Percentiles rank a stretch among this genome's conserved stretches.
These are phyloP conservation scores for Saccopteryx leptura DNA, from an alignment of 2,113 vertebrate species.

Conservation along the genomic window DNA sequence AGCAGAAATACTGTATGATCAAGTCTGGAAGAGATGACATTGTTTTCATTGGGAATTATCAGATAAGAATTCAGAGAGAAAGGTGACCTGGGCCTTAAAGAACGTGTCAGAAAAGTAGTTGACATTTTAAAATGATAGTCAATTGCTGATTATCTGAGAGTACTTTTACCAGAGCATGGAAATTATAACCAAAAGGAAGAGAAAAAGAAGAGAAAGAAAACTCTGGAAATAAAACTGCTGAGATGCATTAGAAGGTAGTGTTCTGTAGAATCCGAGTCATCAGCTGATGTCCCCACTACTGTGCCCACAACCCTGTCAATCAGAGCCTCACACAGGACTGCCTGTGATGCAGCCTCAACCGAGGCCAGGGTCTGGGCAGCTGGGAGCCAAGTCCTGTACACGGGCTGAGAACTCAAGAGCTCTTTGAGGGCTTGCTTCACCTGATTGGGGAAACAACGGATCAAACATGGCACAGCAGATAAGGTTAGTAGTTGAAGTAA, in stretches of 20 bases:
- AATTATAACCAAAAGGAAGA: neutral
- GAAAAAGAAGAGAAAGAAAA: neutral
- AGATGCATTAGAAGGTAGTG: rapidly evolving
- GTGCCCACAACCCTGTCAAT: rapidly evolving
- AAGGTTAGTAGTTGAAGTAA: neutral
- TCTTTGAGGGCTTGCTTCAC: neutral
- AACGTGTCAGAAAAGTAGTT: neutral
- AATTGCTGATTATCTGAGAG: neutral
- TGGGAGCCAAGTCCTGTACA: neutral
- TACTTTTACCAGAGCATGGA: neutral
- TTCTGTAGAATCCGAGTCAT: no score
- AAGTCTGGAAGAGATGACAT: rapidly evolving
- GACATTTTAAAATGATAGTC: neutral
- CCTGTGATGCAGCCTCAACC: no score
- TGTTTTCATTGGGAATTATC: neutral
- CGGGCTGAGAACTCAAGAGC: neutral
- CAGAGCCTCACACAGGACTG: rapidly evolving
- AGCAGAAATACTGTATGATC: neutral
- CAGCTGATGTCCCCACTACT: rapidly evolving
- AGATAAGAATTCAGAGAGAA: neutral
- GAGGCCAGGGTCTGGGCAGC: neutral
- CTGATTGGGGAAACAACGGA: neutral
- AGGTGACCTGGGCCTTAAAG: neutral
- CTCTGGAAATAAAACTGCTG: neutral
- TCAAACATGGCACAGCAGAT: no score